Evolutionary conservation across 2,888 invertebrate genomes (phyloP), one percentile per base, ranked within the genome.

Genomic region (Andrena fulva): DNA sequence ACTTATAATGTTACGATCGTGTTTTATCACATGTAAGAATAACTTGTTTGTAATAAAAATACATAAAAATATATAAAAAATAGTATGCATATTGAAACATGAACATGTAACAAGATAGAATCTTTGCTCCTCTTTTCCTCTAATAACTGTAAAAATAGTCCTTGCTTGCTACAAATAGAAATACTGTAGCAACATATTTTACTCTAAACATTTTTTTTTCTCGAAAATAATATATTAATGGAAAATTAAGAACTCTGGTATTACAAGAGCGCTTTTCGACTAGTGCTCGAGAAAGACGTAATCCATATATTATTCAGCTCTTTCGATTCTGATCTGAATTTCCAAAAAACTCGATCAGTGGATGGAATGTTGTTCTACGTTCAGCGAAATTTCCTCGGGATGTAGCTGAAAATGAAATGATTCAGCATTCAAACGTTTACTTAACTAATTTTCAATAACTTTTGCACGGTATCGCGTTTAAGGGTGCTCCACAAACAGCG

Each of bases 361-460:
- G 79, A 73, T 84, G 86, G 77, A 86, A 86, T 86, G 84, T 84
- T 80, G 74, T 84, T 85, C 76, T 68, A 31, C 70, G 64, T 59
- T 27, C 66, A 33, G 20, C 67, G 59, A 29, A 80, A 68, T 77
- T 77, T 80, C 78, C 75, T 68, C 69, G 29, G 74, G 77, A 79
- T 82, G 87, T 85, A 85, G 90, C 92, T 93, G 92, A 92, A 93
- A 93, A 91, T 91, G 77, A 91, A 92, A 91, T 78, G 56, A 85
- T 67, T 75, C 52, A 72, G 59, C 24, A 48, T 31, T 68, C 74
- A 54, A 54, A 62, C 12, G 5, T 10, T 1, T 24, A 48, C 16
- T 62, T 48, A 4, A 35, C 10, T n/a, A 63, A 12, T 60, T 69
- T 59, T 1, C n/a, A 52, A 20, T 35, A 12, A 12, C 1, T 31